phyloP scores from a whole-genome alignment of 2,797 vertebrate species.

The Delichon dasypus region DNA sequence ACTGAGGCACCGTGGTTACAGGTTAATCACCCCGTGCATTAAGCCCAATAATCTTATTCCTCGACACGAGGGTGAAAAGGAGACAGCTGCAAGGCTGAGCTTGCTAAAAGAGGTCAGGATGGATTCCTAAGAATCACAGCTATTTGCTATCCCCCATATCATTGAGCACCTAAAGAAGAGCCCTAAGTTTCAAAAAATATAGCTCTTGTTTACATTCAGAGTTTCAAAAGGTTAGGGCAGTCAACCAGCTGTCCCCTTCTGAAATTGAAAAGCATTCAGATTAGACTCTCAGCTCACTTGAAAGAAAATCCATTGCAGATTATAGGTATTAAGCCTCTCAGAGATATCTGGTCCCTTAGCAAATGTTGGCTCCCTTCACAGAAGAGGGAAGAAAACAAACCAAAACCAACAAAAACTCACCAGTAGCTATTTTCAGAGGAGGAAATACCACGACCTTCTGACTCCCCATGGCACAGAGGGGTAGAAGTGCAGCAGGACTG shows the following conservation, averaged over 20 bases:
- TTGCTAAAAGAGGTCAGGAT: neutral
- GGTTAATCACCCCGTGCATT: neutral
- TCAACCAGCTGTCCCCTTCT: neutral
- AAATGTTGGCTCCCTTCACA: neutral
- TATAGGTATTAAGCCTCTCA: neutral
- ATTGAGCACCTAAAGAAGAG: neutral
- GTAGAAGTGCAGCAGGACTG: neutral
- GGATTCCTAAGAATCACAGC: neutral
- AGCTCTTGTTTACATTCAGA: neutral
- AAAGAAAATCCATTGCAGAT: neutral
- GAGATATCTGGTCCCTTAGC: neutral
- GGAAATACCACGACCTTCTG: neutral
- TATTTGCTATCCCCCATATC: neutral
- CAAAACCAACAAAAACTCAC: neutral
- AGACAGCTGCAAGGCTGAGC: neutral
- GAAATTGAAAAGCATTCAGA: neutral
- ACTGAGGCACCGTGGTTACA: neutral
- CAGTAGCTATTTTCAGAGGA: neutral
- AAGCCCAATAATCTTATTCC: neutral
- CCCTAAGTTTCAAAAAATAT: neutral
- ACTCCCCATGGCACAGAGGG: rapidly evolving
- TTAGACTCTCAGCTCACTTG: neutral
- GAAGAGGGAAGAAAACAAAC: neutral
- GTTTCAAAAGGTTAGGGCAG: neutral
- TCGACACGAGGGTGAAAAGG: neutral